Evolutionary conservation across 2,888 invertebrate genomes (phyloP), one percentile per base, ranked within the genome.

Genomic region (Sicus ferrugineus): DNA sequence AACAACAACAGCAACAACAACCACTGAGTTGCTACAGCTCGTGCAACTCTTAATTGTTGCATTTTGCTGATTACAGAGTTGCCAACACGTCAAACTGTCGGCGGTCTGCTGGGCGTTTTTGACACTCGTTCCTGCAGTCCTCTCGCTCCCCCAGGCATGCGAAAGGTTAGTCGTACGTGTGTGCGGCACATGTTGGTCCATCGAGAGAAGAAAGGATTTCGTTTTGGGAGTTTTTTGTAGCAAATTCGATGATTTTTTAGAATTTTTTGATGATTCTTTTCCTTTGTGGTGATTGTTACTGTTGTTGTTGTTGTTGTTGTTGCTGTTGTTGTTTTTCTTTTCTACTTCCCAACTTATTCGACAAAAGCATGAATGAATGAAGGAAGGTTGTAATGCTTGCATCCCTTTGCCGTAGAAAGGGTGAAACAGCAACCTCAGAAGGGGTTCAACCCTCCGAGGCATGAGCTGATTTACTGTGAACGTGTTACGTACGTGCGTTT

Each of bases 41-140:
- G 79, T 79, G 80, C 78, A 76, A n/a, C 77, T 72, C 69, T 73
- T 75, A 76, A 75, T 76, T 76, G 75, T 75, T 75, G 74, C 73
- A 69, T 75, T 73, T 71, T 70, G 67, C 68, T 81, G 79, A 81
- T 81, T 80, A 73, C 77, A 77, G 81, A 81, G 81, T 81, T 80
- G 81, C 76, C 70, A 64, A 59, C 61, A 63, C 38, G 50, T 30
- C 56, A 61, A 31, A 50, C 19, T 52, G 31, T 28, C 16, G 42
- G n/a, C n/a, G n/a, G n/a, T n/a, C n/a, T n/a, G n/a, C n/a, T n/a
- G n/a, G n/a, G n/a, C n/a, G n/a, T n/a, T n/a, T n/a, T n/a, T n/a
- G 7, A 14, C 56, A n/a, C 23, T 28, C 56, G 23, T 16, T 46
- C 46, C 23, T 14, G n/a, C 28, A 11, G 16, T 30, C 54, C n/a